Conservation (phyloP, 2,888 invertebrate species). For the Teleogryllus oceanicus region DNA sequence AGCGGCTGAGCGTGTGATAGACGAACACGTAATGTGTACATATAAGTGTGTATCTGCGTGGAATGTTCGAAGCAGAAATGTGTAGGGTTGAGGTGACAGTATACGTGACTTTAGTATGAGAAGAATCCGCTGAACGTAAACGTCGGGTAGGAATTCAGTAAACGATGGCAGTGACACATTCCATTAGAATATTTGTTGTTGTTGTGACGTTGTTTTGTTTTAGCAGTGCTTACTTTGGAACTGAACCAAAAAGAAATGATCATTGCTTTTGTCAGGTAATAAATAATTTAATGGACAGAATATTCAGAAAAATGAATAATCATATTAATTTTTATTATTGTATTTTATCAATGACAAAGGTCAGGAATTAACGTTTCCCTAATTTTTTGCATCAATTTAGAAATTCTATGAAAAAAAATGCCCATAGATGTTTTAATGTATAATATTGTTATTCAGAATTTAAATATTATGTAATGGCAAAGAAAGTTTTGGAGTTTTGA, state of each 20-base stretch:
- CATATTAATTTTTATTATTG: too few species aligned
- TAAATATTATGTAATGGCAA: too few species aligned
- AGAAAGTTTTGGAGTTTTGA: too few species aligned
- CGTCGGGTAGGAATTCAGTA: background rate
- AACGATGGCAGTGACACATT: slow-evolving; percentile 12
- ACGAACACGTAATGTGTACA: background rate
- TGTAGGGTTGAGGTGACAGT: background rate
- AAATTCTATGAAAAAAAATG: too few species aligned
- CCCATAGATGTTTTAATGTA: too few species aligned
- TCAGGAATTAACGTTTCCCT: too few species aligned
- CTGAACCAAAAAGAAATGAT: slow-evolving; percentile 30
- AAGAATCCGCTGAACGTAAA: background rate
- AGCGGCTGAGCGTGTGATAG: too few species aligned
- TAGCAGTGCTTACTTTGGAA: slow-evolving; percentile 29
- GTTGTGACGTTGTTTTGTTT: slow-evolving; percentile 31
- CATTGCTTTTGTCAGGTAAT: slow-evolving; percentile 37
- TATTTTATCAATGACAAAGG: too few species aligned
- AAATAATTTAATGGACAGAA: background rate
- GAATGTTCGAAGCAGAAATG: background rate
- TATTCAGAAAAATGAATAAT: too few species aligned
- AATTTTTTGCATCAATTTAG: too few species aligned
- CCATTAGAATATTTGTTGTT: background rate
- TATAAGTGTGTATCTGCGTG: too few species aligned
- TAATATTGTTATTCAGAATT: too few species aligned
- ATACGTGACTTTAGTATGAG: background rate